Evolutionary conservation across 1,140 invertebrate species (phyloP), one percentile per base, ranked within the genome.

Genomic region (Heterodera carotae): DNA sequence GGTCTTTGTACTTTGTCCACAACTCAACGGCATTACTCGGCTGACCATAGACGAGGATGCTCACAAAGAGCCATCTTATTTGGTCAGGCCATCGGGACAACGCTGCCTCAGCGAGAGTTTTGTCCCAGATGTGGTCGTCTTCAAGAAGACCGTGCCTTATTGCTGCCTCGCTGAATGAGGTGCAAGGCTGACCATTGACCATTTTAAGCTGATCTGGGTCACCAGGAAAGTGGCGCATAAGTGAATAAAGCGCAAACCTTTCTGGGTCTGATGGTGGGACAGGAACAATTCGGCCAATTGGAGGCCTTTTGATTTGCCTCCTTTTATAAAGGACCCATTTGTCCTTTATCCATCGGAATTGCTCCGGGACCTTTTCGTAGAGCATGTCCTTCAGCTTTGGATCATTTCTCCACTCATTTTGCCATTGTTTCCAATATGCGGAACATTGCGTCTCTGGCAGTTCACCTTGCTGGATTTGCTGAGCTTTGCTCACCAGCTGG

Each of bases 351-450:
- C 39, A 43, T 0, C 39, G 39, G 2, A 43, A 43, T 43, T 43
- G 39, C 2, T 43, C 39, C 12, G 39, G 39, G 39, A 43, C 39
- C 12, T 43, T 43, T 43, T 43, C 39, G 2, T 8, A 43, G 12
- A 43, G 39, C 39, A 43, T 43, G 39, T 43, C 39, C 39, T 43
- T 43, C 39, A 2, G 12, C 39, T 1, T 22, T 6, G 33, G 34
- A 31, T 56, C 69, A 48, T 59, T 22, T 8, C 12, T 5, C 69
- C 69, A 71, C 7, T 31, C 43, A 22, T 18, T 39, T 29, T 29
- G 12, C 33, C 43, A 71, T 7, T 53, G 69, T 3, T 71, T 71
- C 69, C 69, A 71, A 59, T 71, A 71, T 0, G 69, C 69, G 33
- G 69, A 48, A 15, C 29, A 39, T 1, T 3, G 29, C 27, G 69